A percentile compares a stretch with the other conserved stretches of the same genome.
These are phyloP conservation scores for Melanerpes aurifrons DNA, from an alignment of 2,113 vertebrate species.

Conservation along the genomic window DNA sequence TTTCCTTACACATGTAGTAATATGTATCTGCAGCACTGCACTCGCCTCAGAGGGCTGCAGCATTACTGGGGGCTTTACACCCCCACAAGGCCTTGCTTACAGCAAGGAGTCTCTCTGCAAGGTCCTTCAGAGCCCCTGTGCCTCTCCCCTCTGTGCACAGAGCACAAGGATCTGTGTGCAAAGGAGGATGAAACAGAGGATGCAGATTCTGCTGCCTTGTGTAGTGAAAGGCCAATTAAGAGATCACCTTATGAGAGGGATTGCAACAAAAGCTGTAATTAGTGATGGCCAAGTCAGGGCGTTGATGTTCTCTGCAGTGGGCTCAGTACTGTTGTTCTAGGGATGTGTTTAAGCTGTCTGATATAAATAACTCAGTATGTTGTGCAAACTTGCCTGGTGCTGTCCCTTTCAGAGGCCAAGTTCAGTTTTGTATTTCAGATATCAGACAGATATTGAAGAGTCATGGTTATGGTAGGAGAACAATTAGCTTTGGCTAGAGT, in stretches of 20 bases:
- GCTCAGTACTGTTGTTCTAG: slow-evolving; percentile 21
- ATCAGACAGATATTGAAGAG: background rate
- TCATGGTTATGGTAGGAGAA: background rate
- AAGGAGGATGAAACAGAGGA: background rate
- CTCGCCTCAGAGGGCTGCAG: background rate
- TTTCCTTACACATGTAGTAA: background rate
- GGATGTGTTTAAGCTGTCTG: slow-evolving; percentile 2
- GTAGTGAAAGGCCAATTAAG: background rate
- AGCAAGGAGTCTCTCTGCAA: background rate
- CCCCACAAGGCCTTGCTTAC: background rate
- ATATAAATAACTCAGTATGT: slow-evolving; percentile 13
- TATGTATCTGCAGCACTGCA: background rate
- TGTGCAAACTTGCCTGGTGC: slow-evolving; percentile 9
- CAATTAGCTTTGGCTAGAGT: background rate
- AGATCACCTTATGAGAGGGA: background rate
- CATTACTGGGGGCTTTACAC: background rate
- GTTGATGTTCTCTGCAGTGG: slow-evolving; percentile 24
- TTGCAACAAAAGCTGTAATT: slow-evolving; percentile 48
- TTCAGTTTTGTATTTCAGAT: background rate
- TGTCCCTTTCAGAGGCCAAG: background rate
- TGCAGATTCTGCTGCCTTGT: background rate
- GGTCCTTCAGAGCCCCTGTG: rapidly evolving
- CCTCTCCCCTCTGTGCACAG: background rate
- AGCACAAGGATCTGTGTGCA: rapidly evolving
- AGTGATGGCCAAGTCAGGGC: slow-evolving; percentile 43